Conservation (phyloP, 2,113 vertebrate species). For the Lepus timidus region DNA sequence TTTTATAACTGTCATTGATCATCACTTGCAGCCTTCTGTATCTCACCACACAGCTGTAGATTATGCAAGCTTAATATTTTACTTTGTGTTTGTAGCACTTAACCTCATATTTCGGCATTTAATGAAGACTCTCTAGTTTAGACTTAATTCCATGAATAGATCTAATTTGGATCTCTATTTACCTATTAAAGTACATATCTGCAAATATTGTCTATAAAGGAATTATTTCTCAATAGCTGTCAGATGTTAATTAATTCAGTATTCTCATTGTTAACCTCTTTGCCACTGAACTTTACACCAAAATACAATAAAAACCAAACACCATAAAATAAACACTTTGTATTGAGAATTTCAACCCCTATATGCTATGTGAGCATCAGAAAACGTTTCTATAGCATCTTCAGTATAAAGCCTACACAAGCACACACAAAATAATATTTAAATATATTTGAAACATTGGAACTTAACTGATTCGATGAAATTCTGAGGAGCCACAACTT, state of each 20-base stretch:
- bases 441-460: not conserved
- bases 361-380: not conserved
- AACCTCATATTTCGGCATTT: not conserved
- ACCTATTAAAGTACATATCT: not conserved
- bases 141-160: not conserved
- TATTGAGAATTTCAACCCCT: constrained; percentile 20
- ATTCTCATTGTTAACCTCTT: not conserved
- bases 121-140: not conserved
- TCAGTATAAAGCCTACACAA: not conserved
- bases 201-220: not conserved
- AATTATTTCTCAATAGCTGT: not conserved
- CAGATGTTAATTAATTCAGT: not conserved
- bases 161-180: not conserved
- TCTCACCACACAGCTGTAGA: constrained; percentile 30
- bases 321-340: not conserved
- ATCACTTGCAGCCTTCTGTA: constrained; percentile 25
- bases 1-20: constrained; percentile 62
- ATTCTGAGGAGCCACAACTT: no score
- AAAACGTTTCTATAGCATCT: not conserved
- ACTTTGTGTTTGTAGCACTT: constrained; percentile 23
- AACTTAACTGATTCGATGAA: no score
- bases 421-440: not conserved
- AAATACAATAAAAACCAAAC: constrained; percentile 30
- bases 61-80: constrained; percentile 61
- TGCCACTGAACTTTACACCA: not conserved